phyloP scores from a whole-genome alignment of 1,140 invertebrate species.

The Pogonognathellus flavescens region DNA sequence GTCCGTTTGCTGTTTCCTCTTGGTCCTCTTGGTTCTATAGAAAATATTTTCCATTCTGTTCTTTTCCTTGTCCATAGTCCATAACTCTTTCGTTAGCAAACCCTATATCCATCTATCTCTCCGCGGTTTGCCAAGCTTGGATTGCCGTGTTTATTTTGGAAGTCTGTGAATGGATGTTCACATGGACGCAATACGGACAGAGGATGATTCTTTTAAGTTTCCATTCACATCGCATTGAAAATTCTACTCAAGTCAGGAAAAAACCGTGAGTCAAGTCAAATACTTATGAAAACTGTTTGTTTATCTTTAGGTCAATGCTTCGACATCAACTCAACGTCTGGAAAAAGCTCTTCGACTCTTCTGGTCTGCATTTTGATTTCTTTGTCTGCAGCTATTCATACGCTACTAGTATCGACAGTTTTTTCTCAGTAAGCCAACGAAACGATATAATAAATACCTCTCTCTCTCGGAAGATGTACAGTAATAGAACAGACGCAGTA shows the following conservation, averaged over 20 bases:
- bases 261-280: conserved; percentile 20
- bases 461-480: background rate
- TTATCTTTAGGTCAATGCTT: conserved; percentile 50
- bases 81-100: conserved; percentile 20
- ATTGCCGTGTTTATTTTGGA: conserved; percentile 34
- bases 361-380: conserved; percentile 36
- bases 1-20: too few species aligned
- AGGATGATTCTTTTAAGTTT: background rate
- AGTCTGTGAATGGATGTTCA: background rate
- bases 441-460: too few species aligned
- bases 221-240: conserved; percentile 4
- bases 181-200: background rate
- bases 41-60: conserved; percentile 15
- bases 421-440: background rate
- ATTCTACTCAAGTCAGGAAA: conserved; percentile 11
- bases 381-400: conserved; percentile 32
- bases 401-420: conserved; percentile 21
- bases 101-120: background rate
- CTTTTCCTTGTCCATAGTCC: background rate
- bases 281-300: conserved; percentile 45
- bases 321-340: conserved; percentile 37
- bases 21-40: too few species aligned
- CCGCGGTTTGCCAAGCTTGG: background rate
- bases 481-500: background rate
- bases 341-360: conserved; percentile 19